A percentile compares a stretch with the other conserved stretches of the same genome.
Conservation (phyloP, 2,888 invertebrate genomes). For the Crepidodera aurea region DNA sequence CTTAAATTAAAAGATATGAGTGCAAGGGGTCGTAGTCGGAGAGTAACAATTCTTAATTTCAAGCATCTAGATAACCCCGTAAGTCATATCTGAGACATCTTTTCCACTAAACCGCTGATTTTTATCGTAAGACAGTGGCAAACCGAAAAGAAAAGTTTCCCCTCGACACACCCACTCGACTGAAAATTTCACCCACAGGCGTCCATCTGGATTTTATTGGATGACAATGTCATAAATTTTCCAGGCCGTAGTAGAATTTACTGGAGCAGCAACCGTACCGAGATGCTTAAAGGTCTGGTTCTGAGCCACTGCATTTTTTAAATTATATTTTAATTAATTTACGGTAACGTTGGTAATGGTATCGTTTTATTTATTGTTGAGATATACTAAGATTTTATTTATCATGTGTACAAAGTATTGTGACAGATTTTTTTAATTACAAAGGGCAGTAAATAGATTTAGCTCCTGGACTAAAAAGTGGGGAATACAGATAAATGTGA, state of each 20-base stretch:
- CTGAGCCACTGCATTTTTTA: too few species aligned
- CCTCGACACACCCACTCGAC: slow-evolving; percentile 13
- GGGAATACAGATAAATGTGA: too few species aligned
- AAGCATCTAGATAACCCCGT: slow-evolving; percentile 45
- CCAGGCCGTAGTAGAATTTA: not conserved
- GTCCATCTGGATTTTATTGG: slow-evolving; percentile 19
- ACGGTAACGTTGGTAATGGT: too few species aligned
- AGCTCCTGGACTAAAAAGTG: too few species aligned
- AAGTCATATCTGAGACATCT: slow-evolving; percentile 48
- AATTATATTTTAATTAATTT: too few species aligned
- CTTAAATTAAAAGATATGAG: slow-evolving; percentile 50
- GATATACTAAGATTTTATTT: too few species aligned
- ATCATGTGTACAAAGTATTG: too few species aligned
- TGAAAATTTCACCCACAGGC: slow-evolving; percentile 15
- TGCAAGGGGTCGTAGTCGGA: slow-evolving; percentile 31
- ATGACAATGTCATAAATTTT: slow-evolving; percentile 11
- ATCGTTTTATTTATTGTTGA: too few species aligned
- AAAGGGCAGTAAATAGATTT: too few species aligned
- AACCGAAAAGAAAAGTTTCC: slow-evolving; percentile 39
- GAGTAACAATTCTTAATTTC: slow-evolving; percentile 49
- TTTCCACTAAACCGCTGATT: slow-evolving; percentile 43
- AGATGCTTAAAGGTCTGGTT: too few species aligned
- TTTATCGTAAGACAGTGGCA: slow-evolving; percentile 44
- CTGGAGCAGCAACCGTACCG: too few species aligned
- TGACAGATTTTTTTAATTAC: too few species aligned